Conservation (phyloP, 2,113 vertebrate species). For the Meleagris gallopavo region DNA sequence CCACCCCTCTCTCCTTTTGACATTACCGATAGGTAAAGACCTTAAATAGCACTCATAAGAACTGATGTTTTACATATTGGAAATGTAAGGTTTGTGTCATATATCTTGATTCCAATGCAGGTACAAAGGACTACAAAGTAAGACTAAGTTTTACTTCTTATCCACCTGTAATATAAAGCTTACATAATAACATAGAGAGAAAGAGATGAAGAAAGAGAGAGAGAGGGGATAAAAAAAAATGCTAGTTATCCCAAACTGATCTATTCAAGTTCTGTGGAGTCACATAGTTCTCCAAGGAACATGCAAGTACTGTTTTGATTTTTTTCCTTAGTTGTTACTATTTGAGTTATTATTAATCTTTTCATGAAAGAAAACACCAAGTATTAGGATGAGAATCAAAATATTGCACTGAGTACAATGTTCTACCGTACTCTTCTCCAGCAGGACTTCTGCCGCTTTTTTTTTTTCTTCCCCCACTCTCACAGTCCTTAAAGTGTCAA, state of each 20-base stretch:
- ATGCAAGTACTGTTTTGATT: background rate
- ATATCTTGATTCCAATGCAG: background rate
- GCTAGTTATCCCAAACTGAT: background rate
- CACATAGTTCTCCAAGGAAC: background rate
- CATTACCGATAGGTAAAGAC: background rate
- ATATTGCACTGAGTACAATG: background rate
- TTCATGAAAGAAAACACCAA: background rate
- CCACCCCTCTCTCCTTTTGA: background rate
- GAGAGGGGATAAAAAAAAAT: background rate
- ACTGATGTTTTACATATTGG: background rate
- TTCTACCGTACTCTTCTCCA: background rate
- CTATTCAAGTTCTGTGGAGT: background rate
- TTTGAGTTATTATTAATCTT: background rate
- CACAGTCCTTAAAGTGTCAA: background rate
- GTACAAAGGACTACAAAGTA: background rate
- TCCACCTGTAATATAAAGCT: background rate
- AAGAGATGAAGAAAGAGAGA: too few species aligned
- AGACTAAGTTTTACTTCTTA: background rate
- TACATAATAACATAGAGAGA: background rate
- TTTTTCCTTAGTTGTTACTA: background rate
- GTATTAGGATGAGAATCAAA: background rate
- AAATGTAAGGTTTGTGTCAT: background rate
- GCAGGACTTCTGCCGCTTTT: background rate
- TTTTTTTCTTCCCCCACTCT: background rate
- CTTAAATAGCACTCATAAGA: background rate